These are phyloP conservation scores for Riptortus pedestris DNA, from an alignment of 1,140 invertebrate species.

Conservation along the genomic window DNA sequence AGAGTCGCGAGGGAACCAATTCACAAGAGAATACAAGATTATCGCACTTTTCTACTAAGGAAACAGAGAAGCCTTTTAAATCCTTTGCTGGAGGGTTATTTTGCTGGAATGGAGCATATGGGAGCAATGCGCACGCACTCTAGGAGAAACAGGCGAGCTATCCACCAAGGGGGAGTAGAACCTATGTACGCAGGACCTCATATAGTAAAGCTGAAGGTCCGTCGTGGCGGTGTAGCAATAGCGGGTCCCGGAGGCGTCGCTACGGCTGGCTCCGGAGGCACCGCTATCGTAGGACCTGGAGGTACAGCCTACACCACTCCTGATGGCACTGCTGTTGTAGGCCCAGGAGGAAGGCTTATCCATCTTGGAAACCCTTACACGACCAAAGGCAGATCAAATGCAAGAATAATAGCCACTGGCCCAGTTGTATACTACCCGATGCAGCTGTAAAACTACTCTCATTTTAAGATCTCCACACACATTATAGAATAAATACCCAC, in stretches of 20 bases:
- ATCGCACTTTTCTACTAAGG: too few relatives aligned
- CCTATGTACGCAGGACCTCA: slow-evolving; percentile 43
- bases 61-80: slow-evolving; percentile 1
- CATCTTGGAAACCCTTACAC: slow-evolving; percentile 37
- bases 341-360: slow-evolving; percentile 51
- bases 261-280: slow-evolving; percentile 57
- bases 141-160: slow-evolving; percentile 41
- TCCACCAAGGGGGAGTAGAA: not conserved
- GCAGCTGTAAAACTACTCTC: not conserved
- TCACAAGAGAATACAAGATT: not conserved
- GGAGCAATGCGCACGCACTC: slow-evolving; percentile 37
- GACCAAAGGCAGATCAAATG: slow-evolving; percentile 39
- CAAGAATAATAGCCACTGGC: slow-evolving; percentile 53
- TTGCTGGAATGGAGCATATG: too few relatives aligned
- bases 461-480: too few relatives aligned
- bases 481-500: too few relatives aligned
- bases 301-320: slow-evolving; percentile 58
- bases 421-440: slow-evolving; percentile 55
- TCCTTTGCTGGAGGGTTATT: too few relatives aligned
- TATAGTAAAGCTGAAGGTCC: slow-evolving; percentile 52
- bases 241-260: slow-evolving; percentile 62
- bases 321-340: slow-evolving; percentile 54
- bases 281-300: slow-evolving; percentile 60
- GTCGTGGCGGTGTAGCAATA: slow-evolving; percentile 58
- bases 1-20: not conserved